phyloP scores from a whole-genome alignment of 2,888 invertebrate species.

The Agrotis segetum region DNA sequence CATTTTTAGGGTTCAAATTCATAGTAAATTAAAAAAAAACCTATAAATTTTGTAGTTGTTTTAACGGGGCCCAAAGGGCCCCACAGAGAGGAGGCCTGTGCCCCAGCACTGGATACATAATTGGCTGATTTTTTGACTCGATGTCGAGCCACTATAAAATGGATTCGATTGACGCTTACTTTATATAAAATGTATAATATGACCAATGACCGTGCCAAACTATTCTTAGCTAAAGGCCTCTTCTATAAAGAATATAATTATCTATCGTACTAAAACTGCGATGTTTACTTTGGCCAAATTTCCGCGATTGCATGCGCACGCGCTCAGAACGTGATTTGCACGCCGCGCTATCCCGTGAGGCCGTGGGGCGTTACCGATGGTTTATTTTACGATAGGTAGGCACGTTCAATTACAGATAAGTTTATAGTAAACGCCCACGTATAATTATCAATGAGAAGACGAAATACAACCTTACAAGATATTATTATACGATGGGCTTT shows the following conservation, averaged over 20 bases:
- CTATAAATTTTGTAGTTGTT: too few relatives aligned
- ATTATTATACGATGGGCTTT: not conserved
- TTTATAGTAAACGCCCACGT: not conserved
- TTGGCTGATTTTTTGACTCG: too few relatives aligned
- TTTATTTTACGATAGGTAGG: slow-evolving; percentile 5
- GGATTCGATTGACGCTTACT: too few relatives aligned
- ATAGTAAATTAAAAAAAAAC: too few relatives aligned
- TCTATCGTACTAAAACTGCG: slow-evolving; percentile 5
- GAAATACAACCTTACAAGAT: not conserved
- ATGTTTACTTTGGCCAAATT: slow-evolving; percentile 31
- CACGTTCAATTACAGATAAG: slow-evolving; percentile 1
- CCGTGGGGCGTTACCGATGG: slow-evolving; percentile 9
- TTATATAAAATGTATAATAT: not conserved
- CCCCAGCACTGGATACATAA: too few relatives aligned
- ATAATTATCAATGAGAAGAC: not conserved
- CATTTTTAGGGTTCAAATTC: not conserved
- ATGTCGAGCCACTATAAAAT: too few relatives aligned
- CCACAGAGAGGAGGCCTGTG: too few relatives aligned
- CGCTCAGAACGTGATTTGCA: slow-evolving; percentile 37
- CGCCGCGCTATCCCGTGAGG: slow-evolving; percentile 7
- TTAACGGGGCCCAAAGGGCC: too few relatives aligned
- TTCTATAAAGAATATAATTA: not conserved
- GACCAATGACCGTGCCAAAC: not conserved
- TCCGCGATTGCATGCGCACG: slow-evolving; percentile 40
- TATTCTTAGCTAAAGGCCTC: not conserved